Evolutionary conservation across 2,113 vertebrate species (phyloP), one percentile per base, ranked within the genome.

Genomic region (Melanotaenia duboulayi): DNA sequence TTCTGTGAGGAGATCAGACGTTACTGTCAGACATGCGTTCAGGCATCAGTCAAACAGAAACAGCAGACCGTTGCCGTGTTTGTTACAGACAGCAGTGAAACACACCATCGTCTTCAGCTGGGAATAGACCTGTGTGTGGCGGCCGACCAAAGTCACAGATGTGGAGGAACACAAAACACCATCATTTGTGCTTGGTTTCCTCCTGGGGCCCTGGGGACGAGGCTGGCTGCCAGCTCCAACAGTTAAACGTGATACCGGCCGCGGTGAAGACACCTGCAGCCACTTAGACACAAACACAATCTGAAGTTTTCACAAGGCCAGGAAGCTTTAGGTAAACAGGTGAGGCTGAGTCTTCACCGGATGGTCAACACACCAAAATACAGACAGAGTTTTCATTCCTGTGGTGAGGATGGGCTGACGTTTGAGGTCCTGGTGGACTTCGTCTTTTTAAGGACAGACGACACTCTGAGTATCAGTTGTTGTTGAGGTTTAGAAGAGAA

Each of bases 1-100:
- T 97, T 99, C 97, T 99, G 93, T 80, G 55, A 84, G 65, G 58
- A 46, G 19, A 77, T n/a, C 11, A 80, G 5, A 69, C 7, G 11
- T 0, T 2, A 16, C 32, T 2, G 12, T 35, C 1, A 35, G 28
- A 52, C 25, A 44, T 8, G 32, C 32, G 1, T 35, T 35, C 28
- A 28, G 28, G 28, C 3, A 6, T 35, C 32, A 35, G 32, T 7
- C 32, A 35, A 9, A 9, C 32, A 35, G 4, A 35, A 35, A 35
- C 32, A 35, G 1, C 32, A 9, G 28, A 28, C 28, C 6, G 28
- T 28, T 28, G 28, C 28, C 6, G 28, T 28, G 32, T 35, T 35
- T 35, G 32, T 9, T 35, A 46, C 7, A 59, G 25, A 46, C 19
- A 51, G 48, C 23, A 4, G 9, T 3, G 16, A n/a, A 3, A 64